Base-by-base conservation (phyloP, 2,113 vertebrate species). In the Tenebrosternarchus preto region DNA sequence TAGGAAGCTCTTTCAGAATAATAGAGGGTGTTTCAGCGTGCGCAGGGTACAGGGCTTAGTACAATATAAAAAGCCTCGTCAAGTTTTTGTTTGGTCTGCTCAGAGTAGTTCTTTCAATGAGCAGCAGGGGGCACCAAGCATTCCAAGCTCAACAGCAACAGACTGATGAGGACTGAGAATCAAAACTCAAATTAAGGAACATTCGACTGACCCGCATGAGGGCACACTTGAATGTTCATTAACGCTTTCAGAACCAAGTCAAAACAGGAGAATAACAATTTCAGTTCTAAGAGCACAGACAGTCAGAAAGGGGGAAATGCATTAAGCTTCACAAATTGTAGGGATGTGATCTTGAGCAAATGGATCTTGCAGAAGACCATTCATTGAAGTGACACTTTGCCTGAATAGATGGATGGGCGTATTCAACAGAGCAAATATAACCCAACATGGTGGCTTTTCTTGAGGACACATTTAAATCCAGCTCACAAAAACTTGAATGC, bases 91-190 rank as follows among this genome's bases (percentile, higher is more conserved):
- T 55, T 66, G 16, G 43, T 27, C 43, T 59, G 76, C 53, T 67
- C 22, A 17, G 57, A 9, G 63, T 33, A 12, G 43, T 6, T 27
- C 43, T 39, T 64, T n/a, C 31, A 69, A 31, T 20, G 59, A 60
- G 57, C 17, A 46, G 22, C 70, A 16, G 19, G 31, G 50, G 63
- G 70, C 56, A 31, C 43, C 57, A 39, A 59, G 72, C 72, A 74
- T 71, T 79, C 77, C 43, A 46, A 79, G 57, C 78, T 73, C 67
- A 73, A 74, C 70, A 80, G 69, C 59, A 60, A 74, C 31, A 74
- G 43, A 60, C 57, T 68, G n/a, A 39, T 53, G 20, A 63, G 59
- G 60, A 73, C 78, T 36, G 46, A 73, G 53, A 80, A 24, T 24
- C 20, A 20, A 75, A 66, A 31, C 67, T 31, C 74, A 74, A 27